phyloP scores from a whole-genome alignment of 1,140 invertebrate genomes.

The Brachionus paranguensis region DNA sequence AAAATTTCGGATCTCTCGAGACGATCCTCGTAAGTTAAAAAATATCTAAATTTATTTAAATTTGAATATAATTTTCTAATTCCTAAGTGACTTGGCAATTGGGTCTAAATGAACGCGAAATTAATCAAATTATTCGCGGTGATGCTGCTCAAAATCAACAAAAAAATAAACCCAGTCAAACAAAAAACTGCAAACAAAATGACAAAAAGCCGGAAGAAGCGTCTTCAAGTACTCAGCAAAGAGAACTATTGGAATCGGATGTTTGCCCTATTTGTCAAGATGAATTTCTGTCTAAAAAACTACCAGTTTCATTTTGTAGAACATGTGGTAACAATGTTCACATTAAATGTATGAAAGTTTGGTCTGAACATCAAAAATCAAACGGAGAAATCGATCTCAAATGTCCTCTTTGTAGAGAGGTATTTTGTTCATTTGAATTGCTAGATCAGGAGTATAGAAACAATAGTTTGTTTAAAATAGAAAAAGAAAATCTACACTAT shows the following conservation, averaged over 20 bases:
- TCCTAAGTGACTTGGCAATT: slow-evolving; percentile 53
- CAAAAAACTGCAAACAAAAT: slow-evolving; percentile 33
- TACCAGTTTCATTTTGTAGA: slow-evolving; percentile 55
- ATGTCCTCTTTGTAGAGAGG: slow-evolving; percentile 55
- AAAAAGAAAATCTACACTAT: slow-evolving; percentile 45
- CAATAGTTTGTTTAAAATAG: slow-evolving; percentile 41
- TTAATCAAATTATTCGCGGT: slow-evolving; percentile 50
- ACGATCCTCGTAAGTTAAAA: slow-evolving; percentile 48
- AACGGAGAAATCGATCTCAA: slow-evolving; percentile 48
- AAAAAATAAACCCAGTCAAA: not conserved
- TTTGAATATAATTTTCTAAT: not conserved
- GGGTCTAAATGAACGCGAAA: slow-evolving; percentile 53
- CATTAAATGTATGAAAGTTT: slow-evolving; percentile 56
- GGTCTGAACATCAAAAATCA: slow-evolving; percentile 54
- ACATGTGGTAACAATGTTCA: slow-evolving; percentile 56
- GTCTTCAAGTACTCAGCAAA: slow-evolving; percentile 45
- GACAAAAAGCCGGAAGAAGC: not conserved
- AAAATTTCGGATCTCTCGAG: slow-evolving; percentile 50
- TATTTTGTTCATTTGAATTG: slow-evolving; percentile 53
- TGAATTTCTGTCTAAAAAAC: slow-evolving; percentile 51
- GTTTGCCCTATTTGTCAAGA: slow-evolving; percentile 57
- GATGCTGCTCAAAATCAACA: slow-evolving; percentile 40
- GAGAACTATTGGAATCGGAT: slow-evolving; percentile 52
- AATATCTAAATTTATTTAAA: not conserved
- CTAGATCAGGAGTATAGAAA: slow-evolving; percentile 51